Evolutionary conservation across 2,797 vertebrate genomes (phyloP).

Genomic region (Pangasius sanitwongsei): DNA sequence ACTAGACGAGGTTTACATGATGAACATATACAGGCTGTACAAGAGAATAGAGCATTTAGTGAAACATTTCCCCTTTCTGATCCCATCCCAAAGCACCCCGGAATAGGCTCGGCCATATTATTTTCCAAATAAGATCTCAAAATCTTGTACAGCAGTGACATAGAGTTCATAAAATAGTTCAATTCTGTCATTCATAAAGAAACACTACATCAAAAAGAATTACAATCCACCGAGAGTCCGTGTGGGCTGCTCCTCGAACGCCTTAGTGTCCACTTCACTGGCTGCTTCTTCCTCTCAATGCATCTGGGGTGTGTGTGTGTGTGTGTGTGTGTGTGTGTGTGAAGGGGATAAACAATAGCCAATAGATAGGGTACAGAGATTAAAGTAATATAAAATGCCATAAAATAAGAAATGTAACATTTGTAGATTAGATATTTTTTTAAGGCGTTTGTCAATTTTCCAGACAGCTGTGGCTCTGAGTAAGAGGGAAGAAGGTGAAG

Average conservation of each 20-base stretch:
- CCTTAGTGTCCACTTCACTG: slow-evolving; percentile 46
- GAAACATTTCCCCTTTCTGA: slow-evolving; percentile 30
- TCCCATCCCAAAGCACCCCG: slow-evolving; percentile 34
- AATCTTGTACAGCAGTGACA: slow-evolving; percentile 62
- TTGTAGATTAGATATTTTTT: slow-evolving; percentile 38
- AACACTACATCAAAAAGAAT: slow-evolving; percentile 64
- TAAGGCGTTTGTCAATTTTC: slow-evolving; percentile 76
- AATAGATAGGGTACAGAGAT: not conserved
- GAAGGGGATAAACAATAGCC: not conserved
- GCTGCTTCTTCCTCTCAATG: slow-evolving; percentile 59
- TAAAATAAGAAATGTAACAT: not conserved
- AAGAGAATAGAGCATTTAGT: slow-evolving; percentile 75
- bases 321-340: slow-evolving; percentile 9
- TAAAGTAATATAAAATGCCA: not conserved
- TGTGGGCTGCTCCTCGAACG: slow-evolving; percentile 51
- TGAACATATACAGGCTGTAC: slow-evolving; percentile 75
- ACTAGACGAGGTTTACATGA: slow-evolving; percentile 70
- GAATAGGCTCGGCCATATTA: slow-evolving; percentile 45
- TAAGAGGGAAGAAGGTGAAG: slow-evolving; percentile 18
- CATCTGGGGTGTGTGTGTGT: slow-evolving; percentile 55
- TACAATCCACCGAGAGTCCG: slow-evolving; percentile 69
- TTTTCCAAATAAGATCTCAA: slow-evolving; percentile 55
- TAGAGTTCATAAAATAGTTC: slow-evolving; percentile 60
- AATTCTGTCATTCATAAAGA: slow-evolving; percentile 66
- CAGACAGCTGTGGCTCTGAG: slow-evolving; percentile 54